Evolutionary conservation across 2,888 invertebrate genomes (phyloP), one percentile per base, ranked within the genome.

Genomic region (Hemicrepidius hirtus): DNA sequence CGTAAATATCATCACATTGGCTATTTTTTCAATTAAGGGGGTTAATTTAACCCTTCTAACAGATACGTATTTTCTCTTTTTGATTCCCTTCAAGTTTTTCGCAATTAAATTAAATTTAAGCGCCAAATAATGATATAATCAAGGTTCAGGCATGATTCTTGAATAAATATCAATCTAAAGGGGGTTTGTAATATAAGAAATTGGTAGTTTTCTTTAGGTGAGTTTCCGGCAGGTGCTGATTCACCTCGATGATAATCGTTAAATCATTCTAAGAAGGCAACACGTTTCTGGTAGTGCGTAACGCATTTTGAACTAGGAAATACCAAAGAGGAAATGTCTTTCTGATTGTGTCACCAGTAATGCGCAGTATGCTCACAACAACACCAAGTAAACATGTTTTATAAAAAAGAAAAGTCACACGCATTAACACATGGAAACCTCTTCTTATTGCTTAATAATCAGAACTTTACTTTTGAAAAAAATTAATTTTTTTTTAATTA

Each of bases 181-280:
- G 53, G 50, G 55, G 40, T 55, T 55, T 40, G 46, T 57, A 59
- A 70, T 40, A 35, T 57, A 59, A 70, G 63, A 69, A 69, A 69
- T 41, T 62, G 57, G 50, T 53, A 18, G 71, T 65, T 71, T 64
- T 64, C 55, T 65, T 65, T 66, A 59, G 57, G 46, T 41, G 55
- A 65, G 64, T 75, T 77, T 77, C 77, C 77, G 77, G 77, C 77
- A 77, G 77, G 75, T 77, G 77, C 62, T 74, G 74, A 74, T 74
- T 72, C 75, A 76, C 68, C 49, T 62, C 64, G 59, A 57, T 72
- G 72, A 75, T 68, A 75, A 75, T 75, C 65, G 68, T 68, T 75
- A 72, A 75, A 75, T 75, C 71, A 72, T 75, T 75, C 66, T 32
- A 53, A 65, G 74, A 71, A 75, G 57, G 41, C 53, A 55, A 62